These are phyloP conservation scores for Ceramica pisi DNA, from an alignment of 2,888 invertebrate genomes.

Conservation along the genomic window DNA sequence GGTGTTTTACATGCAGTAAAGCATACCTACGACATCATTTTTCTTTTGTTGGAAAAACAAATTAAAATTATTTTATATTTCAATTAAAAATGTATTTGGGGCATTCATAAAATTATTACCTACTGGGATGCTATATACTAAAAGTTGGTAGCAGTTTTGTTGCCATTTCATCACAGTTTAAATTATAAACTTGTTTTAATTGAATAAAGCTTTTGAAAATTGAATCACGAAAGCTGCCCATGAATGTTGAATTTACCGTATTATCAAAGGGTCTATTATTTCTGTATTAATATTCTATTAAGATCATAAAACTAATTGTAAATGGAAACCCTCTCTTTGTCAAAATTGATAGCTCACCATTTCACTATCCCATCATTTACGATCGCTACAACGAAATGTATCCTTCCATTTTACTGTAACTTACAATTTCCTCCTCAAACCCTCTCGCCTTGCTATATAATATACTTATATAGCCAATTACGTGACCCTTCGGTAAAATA, in stretches of 20 bases:
- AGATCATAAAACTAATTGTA: neutral
- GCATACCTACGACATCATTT: no score
- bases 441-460: constrained; percentile 8
- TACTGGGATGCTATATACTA: no score
- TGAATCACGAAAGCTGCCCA: neutral
- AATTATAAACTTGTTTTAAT: constrained; percentile 9
- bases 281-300: constrained; percentile 23
- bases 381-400: neutral
- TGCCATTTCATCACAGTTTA: neutral
- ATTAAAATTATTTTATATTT: no score
- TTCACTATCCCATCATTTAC: constrained; percentile 3
- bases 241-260: constrained; percentile 23
- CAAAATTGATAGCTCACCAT: neutral
- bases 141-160: neutral
- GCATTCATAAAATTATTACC: no score
- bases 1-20: no score
- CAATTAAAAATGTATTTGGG: no score
- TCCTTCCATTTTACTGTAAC: constrained; percentile 8
- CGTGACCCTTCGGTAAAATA: constrained; percentile 36
- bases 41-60: no score
- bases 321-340: neutral
- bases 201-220: constrained; percentile 26
- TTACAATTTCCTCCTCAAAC: constrained; percentile 18
- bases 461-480: constrained; percentile 18
- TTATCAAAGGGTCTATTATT: constrained; percentile 25